Percentiles rank a stretch among this genome's conserved stretches.
These are phyloP conservation scores for Amphipyra tragopoginis DNA, from an alignment of 2,888 invertebrate species.

Conservation along the genomic window DNA sequence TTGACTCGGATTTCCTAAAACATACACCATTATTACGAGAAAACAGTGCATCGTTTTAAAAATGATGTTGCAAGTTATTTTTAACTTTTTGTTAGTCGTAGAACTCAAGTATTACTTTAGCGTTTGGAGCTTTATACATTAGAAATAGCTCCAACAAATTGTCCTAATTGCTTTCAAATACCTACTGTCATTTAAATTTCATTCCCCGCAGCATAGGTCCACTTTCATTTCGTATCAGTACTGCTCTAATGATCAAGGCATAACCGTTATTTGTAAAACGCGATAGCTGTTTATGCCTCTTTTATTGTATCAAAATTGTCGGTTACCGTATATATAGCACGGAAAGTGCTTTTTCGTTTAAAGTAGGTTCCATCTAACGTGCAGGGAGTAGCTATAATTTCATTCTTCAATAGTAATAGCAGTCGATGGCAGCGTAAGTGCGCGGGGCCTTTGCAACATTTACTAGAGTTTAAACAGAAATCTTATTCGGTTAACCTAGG, in stretches of 20 bases:
- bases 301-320: conserved; percentile 37
- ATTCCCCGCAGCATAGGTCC: conserved; percentile 13
- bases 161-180: no score
- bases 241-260: conserved; percentile 27
- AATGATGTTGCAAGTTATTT: neutral
- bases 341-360: conserved; percentile 45
- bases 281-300: conserved; percentile 24
- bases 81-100: neutral
- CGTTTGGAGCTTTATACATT: no score
- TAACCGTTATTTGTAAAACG: conserved; percentile 30
- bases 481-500: conserved; percentile 5
- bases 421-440: conserved; percentile 15
- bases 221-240: conserved; percentile 24
- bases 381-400: conserved; percentile 40
- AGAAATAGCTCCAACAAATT: no score
- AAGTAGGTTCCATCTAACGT: conserved; percentile 40
- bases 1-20: conserved; percentile 15
- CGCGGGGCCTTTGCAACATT: conserved; percentile 14
- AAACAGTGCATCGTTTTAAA: neutral
- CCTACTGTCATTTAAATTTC: conserved; percentile 2
- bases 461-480: conserved; percentile 3
- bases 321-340: conserved; percentile 17
- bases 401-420: conserved; percentile 40
- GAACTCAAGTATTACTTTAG: no score
- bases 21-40: neutral